These are phyloP conservation scores for Sardinella longiceps DNA, from an alignment of 2,797 vertebrate genomes.

Conservation along the genomic window DNA sequence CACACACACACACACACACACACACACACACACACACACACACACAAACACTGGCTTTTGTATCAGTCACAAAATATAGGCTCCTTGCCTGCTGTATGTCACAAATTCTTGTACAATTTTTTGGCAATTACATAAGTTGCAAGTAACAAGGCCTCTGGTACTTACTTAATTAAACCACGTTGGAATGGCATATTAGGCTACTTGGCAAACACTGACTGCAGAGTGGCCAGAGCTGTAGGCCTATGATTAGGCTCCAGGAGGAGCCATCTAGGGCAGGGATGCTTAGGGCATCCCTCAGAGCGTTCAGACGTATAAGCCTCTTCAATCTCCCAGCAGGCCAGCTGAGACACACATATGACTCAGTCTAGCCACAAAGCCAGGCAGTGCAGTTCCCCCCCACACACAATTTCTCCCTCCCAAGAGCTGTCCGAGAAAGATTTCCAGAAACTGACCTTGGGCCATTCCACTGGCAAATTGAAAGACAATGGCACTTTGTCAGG, in stretches of 20 bases:
- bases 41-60: too few relatives aligned
- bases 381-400: not conserved
- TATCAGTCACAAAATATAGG: too few relatives aligned
- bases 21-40: too few relatives aligned
- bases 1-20: not conserved
- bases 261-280: not conserved
- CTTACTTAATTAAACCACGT: not conserved
- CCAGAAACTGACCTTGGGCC: slow-evolving; percentile 30
- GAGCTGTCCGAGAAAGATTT: slow-evolving; percentile 24
- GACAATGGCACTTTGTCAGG: not conserved
- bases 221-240: not conserved
- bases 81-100: not conserved
- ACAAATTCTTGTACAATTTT: not conserved
- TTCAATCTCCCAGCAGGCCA: slow-evolving; percentile 28
- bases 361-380: not conserved
- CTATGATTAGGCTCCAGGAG: not conserved
- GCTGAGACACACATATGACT: not conserved
- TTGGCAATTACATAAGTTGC: not conserved
- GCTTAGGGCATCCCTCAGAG: slow-evolving; percentile 22
- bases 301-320: slow-evolving; percentile 19
- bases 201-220: not conserved
- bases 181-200: not conserved
- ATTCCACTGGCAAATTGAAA: slow-evolving; percentile 18
- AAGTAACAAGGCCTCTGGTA: not conserved
- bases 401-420: not conserved